A percentile compares a stretch with the other conserved stretches of the same genome.
Conservation (phyloP, 2,888 invertebrate species). For the Eudemis profundana region DNA sequence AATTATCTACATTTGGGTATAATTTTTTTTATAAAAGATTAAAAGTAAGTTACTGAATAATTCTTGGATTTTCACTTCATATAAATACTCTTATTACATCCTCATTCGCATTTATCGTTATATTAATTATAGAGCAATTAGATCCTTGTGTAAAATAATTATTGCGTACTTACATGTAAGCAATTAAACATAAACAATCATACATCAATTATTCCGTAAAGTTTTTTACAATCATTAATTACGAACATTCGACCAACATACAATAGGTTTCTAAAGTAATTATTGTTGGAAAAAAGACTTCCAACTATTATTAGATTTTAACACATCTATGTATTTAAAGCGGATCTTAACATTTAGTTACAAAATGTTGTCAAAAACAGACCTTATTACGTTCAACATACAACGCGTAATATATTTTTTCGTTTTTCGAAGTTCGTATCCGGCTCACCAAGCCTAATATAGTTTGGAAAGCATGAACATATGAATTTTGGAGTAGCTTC, state of each 20-base stretch:
- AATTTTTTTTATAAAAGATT: slow-evolving; percentile 53
- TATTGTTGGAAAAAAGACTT: background rate
- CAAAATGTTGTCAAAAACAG: too few relatives aligned
- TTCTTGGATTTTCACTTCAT: slow-evolving; percentile 40
- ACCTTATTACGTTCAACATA: too few relatives aligned
- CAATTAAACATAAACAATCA: slow-evolving; percentile 7
- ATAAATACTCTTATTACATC: slow-evolving; percentile 40
- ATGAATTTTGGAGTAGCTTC: too few relatives aligned
- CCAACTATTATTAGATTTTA: too few relatives aligned
- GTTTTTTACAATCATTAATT: background rate
- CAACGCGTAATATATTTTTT: too few relatives aligned
- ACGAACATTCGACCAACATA: background rate
- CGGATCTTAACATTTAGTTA: too few relatives aligned
- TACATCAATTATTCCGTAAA: background rate
- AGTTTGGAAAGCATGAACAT: too few relatives aligned
- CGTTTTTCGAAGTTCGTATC: too few relatives aligned
- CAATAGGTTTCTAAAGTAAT: background rate
- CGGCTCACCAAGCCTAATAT: too few relatives aligned
- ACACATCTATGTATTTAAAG: too few relatives aligned
- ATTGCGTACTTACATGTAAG: slow-evolving; percentile 13
- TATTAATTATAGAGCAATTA: slow-evolving; percentile 8
- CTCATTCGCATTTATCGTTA: background rate
- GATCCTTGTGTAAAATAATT: background rate
- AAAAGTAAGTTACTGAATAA: slow-evolving; percentile 43
- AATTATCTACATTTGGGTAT: slow-evolving; percentile 79